Conservation (phyloP, 2,797 vertebrate species). For the Merluccius polli region DNA sequence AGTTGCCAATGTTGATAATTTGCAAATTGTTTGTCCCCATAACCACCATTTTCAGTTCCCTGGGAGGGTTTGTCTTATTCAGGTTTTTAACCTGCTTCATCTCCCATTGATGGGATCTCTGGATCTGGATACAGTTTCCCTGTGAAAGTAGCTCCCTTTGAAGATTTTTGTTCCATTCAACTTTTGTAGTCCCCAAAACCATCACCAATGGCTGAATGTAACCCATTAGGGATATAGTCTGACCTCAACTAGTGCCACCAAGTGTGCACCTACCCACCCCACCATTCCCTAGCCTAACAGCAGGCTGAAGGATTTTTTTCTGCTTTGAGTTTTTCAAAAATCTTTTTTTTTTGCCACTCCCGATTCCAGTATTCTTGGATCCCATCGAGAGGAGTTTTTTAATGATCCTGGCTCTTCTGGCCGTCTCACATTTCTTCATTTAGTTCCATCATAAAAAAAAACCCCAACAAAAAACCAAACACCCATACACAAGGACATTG, state of each 20-base stretch:
- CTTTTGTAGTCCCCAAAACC: conserved; percentile 32
- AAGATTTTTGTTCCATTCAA: conserved; percentile 63
- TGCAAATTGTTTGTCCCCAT: conserved; percentile 42
- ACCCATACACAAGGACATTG: conserved; percentile 51
- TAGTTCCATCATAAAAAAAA: conserved; percentile 36
- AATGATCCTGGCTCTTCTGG: conserved; percentile 31
- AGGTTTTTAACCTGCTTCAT: conserved; percentile 59
- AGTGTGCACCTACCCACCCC: conserved; percentile 27
- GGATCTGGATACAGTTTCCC: conserved; percentile 63
- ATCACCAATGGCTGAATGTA: conserved; percentile 44
- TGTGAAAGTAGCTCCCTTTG: conserved; percentile 56
- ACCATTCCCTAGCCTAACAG: conserved; percentile 46
- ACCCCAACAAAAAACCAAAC: conserved; percentile 48
- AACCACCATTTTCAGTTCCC: conserved; percentile 61
- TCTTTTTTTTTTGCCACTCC: conserved; percentile 32
- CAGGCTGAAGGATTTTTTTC: conserved; percentile 60
- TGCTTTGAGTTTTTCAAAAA: conserved; percentile 24
- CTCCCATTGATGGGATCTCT: conserved; percentile 60
- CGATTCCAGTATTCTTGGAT: conserved; percentile 42
- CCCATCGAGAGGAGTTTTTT: conserved; percentile 18
- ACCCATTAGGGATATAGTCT: conserved; percentile 31
- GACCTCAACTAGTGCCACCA: conserved; percentile 39
- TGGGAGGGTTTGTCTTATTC: conserved; percentile 69
- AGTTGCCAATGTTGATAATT: conserved; percentile 30
- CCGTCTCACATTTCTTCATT: conserved; percentile 34